Percentiles rank a stretch among this genome's conserved stretches.
Conservation (phyloP, 35 echinoderm and acorn worm genomes). For the Holothuria glaberrima region DNA sequence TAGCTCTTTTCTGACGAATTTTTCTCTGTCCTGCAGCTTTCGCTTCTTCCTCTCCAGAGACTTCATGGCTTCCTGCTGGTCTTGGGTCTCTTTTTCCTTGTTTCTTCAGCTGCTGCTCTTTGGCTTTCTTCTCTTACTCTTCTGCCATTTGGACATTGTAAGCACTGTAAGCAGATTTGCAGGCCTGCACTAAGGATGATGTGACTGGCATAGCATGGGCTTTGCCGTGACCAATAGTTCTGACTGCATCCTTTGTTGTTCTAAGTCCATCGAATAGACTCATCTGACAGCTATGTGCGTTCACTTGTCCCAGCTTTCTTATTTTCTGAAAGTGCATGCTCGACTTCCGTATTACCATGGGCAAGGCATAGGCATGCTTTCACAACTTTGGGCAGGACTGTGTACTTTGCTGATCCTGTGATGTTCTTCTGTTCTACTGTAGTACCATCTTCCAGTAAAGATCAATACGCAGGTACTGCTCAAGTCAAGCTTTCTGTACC, state of each 20-base stretch:
- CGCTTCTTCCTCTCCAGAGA: slow-evolving; percentile 38
- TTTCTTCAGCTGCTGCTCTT: slow-evolving; percentile 22
- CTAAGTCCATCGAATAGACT: slow-evolving; percentile 42
- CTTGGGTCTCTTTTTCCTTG: slow-evolving; percentile 37
- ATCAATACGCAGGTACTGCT: slow-evolving; percentile 51
- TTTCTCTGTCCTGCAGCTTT: slow-evolving; percentile 42
- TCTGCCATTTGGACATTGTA: slow-evolving; percentile 4
- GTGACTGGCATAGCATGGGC: slow-evolving; percentile 31
- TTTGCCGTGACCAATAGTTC: slow-evolving; percentile 34
- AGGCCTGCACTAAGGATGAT: neutral
- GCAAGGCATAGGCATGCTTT: slow-evolving; percentile 58
- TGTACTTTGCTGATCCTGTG: slow-evolving; percentile 51
- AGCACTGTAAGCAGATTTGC: slow-evolving; percentile 27
- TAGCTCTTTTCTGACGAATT: slow-evolving; percentile 23
- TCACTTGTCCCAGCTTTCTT: slow-evolving; percentile 51
- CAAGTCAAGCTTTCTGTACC: slow-evolving; percentile 37
- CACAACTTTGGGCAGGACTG: slow-evolving; percentile 50
- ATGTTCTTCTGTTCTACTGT: slow-evolving; percentile 43
- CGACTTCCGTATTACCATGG: slow-evolving; percentile 45
- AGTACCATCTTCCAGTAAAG: slow-evolving; percentile 38
- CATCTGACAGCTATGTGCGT: slow-evolving; percentile 37
- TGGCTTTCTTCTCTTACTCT: slow-evolving; percentile 30
- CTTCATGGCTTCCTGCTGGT: slow-evolving; percentile 53
- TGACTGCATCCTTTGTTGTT: slow-evolving; percentile 52
- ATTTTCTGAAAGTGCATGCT: slow-evolving; percentile 37